Base-by-base conservation (phyloP, 2,888 invertebrate species). In the Coelogynopora nodosa region DNA sequence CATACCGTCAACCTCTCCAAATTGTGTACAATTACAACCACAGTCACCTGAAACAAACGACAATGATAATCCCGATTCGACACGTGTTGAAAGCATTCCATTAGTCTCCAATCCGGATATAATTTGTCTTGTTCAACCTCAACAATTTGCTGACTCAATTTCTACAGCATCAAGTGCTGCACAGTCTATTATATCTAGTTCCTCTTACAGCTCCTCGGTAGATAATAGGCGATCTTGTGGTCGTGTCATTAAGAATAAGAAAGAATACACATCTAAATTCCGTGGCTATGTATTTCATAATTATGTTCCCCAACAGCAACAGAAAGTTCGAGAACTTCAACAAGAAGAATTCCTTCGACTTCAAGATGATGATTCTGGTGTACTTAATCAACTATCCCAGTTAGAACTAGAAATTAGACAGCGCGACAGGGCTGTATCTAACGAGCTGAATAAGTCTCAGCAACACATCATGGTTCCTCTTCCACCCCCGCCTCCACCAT, bases 301-400 rank as follows among this genome's bases (percentile, higher is more conserved):
- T 29, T 85, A 85, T 67, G 27, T 27, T 26, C 85, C 85, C 0
- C 67, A 85, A 26, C 67, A 85, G 74, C 67, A 85, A n/a, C 85
- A 85, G 74, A 49, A 84, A 31, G 74, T 85, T 67, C 67, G 85
- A n/a, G 85, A 85, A 85, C 67, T 67, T 29, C 85, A 85, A 23
- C 85, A 85, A 67, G 85, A 85, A 67, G 74, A 67, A 28, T 85
- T 29, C 30, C 67, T 85, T 67, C 85, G 74, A 74, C 74, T 85
- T 26, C 85, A 85, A 74, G 85, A 26, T 31, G 84, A 30, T 10
- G 74, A 74, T 74, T 5, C 74, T 13, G 74, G 74, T 23, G 74
- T 74, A 2, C 74, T n/a, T 5, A 26, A 13, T 74, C 74, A 74
- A 23, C 27, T 74, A 74, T 74, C 74, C 74, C 74, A 74, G 27